Evolutionary conservation across 2,888 invertebrate genomes (phyloP).

Genomic region (Unio pictorum): DNA sequence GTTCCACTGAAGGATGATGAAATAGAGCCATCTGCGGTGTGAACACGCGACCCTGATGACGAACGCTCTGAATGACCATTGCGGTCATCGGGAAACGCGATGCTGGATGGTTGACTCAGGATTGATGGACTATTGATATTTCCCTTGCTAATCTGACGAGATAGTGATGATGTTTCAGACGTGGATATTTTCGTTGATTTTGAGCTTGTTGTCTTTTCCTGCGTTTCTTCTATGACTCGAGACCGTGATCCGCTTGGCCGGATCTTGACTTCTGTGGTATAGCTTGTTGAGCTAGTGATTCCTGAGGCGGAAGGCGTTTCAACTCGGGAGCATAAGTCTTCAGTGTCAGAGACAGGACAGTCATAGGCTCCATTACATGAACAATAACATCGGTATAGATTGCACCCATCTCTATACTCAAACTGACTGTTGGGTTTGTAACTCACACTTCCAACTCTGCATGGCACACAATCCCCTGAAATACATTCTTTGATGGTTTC

Average conservation of each 20-base stretch:
- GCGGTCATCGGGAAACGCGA: too few relatives aligned
- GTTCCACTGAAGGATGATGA: not conserved
- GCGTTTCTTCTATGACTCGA: not conserved
- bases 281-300: not conserved
- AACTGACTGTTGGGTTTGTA: slow-evolving; percentile 9
- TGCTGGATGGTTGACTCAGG: too few relatives aligned
- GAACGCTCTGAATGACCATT: not conserved
- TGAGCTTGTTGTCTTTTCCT: too few relatives aligned
- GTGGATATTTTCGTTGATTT: too few relatives aligned
- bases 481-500: slow-evolving; percentile 16
- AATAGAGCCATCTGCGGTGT: not conserved
- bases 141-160: too few relatives aligned
- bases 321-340: slow-evolving; percentile 22
- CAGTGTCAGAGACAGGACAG: slow-evolving; percentile 42
- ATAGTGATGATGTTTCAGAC: too few relatives aligned
- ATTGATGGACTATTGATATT: too few relatives aligned
- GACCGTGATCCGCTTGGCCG: not conserved
- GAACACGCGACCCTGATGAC: not conserved
- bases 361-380: slow-evolving; percentile 55
- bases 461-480: too few relatives aligned
- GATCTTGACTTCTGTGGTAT: not conserved
- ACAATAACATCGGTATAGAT: slow-evolving; percentile 43
- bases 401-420: slow-evolving; percentile 21
- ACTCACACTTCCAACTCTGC: too few relatives aligned
- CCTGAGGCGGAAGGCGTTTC: slow-evolving; percentile 14